phyloP scores from a whole-genome alignment of 2,797 vertebrate genomes.

The Sciurus carolinensis region DNA sequence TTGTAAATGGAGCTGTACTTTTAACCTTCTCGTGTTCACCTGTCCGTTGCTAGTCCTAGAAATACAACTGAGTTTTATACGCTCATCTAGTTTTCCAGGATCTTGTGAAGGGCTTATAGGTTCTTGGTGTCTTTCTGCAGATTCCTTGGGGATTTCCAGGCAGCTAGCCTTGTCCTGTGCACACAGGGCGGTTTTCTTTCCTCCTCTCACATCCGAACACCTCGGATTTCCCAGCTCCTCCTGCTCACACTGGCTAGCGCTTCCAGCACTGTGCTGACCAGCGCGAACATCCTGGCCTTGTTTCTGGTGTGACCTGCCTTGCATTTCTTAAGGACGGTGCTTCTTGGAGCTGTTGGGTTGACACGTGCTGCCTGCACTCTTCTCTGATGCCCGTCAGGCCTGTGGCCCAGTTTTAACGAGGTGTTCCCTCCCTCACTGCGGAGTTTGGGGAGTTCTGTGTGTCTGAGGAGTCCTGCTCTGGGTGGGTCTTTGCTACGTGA shows the following conservation, averaged over 20 bases:
- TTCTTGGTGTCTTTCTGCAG: neutral
- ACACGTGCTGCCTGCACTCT: neutral
- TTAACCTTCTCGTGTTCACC: neutral
- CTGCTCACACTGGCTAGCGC: neutral
- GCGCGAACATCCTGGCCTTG: neutral
- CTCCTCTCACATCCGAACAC: too few species aligned
- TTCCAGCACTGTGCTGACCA: neutral
- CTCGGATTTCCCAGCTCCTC: too few species aligned
- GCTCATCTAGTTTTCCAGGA: neutral
- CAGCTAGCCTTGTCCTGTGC: too few species aligned
- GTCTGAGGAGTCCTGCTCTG: too few species aligned
- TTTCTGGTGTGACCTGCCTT: neutral
- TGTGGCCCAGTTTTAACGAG: too few species aligned
- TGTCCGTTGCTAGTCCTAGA: neutral
- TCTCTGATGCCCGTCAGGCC: neutral
- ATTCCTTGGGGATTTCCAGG: neutral
- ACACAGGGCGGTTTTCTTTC: too few species aligned
- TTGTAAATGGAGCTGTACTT: neutral
- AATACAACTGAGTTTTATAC: neutral
- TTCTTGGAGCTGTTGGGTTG: neutral
- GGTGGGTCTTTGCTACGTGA: too few species aligned
- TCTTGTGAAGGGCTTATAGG: neutral
- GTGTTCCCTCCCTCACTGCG: too few species aligned
- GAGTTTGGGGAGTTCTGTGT: too few species aligned
- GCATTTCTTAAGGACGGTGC: neutral